phyloP scores from a whole-genome alignment of 2,888 invertebrate genomes.

The Steinernema carpocapsae region DNA sequence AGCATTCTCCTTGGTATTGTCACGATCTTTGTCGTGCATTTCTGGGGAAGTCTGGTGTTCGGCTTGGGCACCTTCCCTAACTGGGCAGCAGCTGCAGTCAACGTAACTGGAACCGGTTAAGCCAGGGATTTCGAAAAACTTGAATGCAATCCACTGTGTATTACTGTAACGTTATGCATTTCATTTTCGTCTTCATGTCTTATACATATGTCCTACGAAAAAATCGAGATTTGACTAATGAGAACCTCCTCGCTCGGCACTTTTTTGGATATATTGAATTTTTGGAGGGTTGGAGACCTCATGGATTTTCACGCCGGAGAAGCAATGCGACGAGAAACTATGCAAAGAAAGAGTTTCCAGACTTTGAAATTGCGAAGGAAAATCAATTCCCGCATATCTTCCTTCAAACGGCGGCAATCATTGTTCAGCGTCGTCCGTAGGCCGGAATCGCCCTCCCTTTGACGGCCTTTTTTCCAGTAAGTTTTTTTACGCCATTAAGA shows the following conservation, averaged over 20 bases:
- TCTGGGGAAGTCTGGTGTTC: conserved; percentile 48
- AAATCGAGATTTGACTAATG: too few relatives aligned
- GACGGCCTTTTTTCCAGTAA: neutral
- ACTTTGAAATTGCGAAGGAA: conserved; percentile 21
- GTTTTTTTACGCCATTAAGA: neutral
- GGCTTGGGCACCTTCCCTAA: conserved; percentile 45
- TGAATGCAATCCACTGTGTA: neutral
- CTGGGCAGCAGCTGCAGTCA: conserved; percentile 39
- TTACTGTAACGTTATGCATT: neutral
- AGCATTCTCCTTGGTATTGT: conserved; percentile 47
- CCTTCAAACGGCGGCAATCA: conserved; percentile 32
- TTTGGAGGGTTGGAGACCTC: neutral
- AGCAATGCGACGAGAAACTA: conserved; percentile 22
- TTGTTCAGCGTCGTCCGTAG: neutral
- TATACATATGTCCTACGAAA: too few relatives aligned
- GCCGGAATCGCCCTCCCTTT: neutral
- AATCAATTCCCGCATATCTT: conserved; percentile 34
- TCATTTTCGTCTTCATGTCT: neutral
- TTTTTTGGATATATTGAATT: conserved; percentile 9
- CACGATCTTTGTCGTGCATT: conserved; percentile 54
- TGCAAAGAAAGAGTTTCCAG: conserved; percentile 34
- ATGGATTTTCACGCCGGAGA: neutral
- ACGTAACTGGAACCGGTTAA: conserved; percentile 2
- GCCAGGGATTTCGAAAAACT: neutral
- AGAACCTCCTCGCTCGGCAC: too few relatives aligned